These are phyloP conservation scores for Drosophila nigrodunni DNA, from an alignment of 1,140 invertebrate genomes.

Conservation along the genomic window DNA sequence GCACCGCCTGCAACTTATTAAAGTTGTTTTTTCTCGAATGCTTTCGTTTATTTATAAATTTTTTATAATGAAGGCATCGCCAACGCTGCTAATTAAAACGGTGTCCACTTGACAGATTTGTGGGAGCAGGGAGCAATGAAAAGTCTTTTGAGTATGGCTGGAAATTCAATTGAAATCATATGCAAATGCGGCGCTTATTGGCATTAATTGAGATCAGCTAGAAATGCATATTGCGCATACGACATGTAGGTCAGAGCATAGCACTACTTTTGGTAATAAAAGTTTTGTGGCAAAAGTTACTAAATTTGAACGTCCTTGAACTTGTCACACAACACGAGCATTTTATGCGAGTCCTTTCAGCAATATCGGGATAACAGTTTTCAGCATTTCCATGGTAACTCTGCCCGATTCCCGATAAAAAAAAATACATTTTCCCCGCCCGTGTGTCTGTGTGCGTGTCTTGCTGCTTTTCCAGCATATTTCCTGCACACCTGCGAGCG, in stretches of 20 bases:
- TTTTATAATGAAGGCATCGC: constrained; percentile 28
- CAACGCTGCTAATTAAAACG: constrained; percentile 64
- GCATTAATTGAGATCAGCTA: constrained; percentile 40
- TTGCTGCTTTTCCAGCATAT: constrained; percentile 24
- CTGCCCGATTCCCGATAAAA: constrained; percentile 27
- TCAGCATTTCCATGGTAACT: constrained; percentile 67
- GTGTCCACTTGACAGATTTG: constrained; percentile 66
- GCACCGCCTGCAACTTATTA: constrained; percentile 46
- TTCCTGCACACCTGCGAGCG: constrained; percentile 16
- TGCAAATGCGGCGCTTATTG: constrained; percentile 25
- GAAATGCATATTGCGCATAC: constrained; percentile 43
- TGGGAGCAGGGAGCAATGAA: constrained; percentile 29
- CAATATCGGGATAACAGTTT: constrained; percentile 71
- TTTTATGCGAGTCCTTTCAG: constrained; percentile 29
- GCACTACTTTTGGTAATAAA: neutral
- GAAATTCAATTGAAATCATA: constrained; percentile 61
- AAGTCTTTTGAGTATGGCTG: constrained; percentile 37
- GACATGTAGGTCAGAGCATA: constrained; percentile 52
- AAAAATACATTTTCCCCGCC: constrained; percentile 5
- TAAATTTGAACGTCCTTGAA: constrained; percentile 74
- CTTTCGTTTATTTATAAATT: constrained; percentile 42
- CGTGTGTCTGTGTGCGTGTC: constrained; percentile 42
- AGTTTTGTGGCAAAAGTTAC: neutral
- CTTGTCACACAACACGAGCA: constrained; percentile 51
- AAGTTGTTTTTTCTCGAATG: constrained; percentile 51